These are phyloP conservation scores for Oenanthe oenanthe DNA, from an alignment of 2,113 vertebrate species.

Conservation along the genomic window DNA sequence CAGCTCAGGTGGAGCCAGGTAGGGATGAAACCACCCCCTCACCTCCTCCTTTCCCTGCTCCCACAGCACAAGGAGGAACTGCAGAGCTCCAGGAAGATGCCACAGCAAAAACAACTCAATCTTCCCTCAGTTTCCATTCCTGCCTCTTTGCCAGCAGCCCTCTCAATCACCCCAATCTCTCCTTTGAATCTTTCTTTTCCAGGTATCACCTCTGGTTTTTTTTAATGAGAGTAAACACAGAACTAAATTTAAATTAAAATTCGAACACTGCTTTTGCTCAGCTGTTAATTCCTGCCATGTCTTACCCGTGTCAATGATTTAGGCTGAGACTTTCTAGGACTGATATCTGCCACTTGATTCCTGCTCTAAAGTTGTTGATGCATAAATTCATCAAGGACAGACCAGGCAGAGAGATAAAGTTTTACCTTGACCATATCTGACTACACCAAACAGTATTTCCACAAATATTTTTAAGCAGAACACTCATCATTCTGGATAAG, in stretches of 20 bases:
- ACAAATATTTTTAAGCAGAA: not conserved
- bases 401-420: not conserved
- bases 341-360: not conserved
- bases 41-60: not conserved
- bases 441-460: not conserved
- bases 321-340: not conserved
- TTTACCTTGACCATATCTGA: not conserved
- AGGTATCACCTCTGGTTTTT: accelerated
- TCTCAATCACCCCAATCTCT: not conserved
- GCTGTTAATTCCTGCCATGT: not conserved
- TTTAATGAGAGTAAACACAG: not conserved
- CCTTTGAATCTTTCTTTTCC: not conserved
- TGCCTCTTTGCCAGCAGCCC: not conserved
- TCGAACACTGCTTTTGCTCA: not conserved
- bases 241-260: not conserved
- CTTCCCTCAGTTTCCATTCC: not conserved
- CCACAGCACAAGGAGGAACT: not conserved
- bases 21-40: not conserved
- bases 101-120: not conserved
- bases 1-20: conserved; percentile 22
- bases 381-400: not conserved
- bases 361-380: not conserved
- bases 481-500: not conserved
- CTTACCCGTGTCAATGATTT: not conserved
- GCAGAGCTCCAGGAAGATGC: not conserved